Evolutionary conservation across 2,113 vertebrate species (phyloP).

Genomic region (Hymenochirus boettgeri): DNA sequence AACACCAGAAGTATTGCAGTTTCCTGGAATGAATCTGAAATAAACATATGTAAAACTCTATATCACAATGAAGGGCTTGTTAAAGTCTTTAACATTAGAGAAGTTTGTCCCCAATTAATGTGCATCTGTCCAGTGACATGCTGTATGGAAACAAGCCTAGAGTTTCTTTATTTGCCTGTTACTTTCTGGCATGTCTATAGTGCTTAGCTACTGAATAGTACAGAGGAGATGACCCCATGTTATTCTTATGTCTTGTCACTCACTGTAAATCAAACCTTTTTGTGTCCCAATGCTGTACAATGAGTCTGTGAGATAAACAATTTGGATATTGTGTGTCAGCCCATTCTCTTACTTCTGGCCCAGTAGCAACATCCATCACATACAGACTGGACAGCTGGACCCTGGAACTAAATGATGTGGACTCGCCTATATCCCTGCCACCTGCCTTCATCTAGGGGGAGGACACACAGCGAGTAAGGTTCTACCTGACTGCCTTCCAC

Average conservation of each 20-base stretch:
- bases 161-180: not conserved
- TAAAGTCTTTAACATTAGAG: too few species aligned
- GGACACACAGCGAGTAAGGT: conserved; percentile 23
- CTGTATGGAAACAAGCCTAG: not conserved
- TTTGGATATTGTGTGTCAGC: conserved; percentile 60
- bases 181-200: conserved; percentile 41
- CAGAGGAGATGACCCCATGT: conserved; percentile 60
- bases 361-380: conserved; percentile 3
- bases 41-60: too few species aligned
- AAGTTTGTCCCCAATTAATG: too few species aligned
- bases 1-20: too few species aligned
- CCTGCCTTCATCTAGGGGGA: not conserved
- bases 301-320: conserved; percentile 56
- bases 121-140: too few species aligned
- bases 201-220: conserved; percentile 54
- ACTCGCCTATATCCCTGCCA: conserved; percentile 2
- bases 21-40: too few species aligned
- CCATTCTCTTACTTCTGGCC: conserved; percentile 47
- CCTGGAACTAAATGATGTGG: conserved; percentile 20
- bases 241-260: conserved; percentile 62
- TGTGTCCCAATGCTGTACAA: conserved; percentile 58
- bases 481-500: not conserved
- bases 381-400: conserved; percentile 4
- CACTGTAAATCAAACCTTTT: conserved; percentile 62
- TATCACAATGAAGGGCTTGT: too few species aligned